A percentile compares a stretch with the other conserved stretches of the same genome.
phyloP scores from a whole-genome alignment of 1,140 invertebrate species.

The Plutomurus gul region DNA sequence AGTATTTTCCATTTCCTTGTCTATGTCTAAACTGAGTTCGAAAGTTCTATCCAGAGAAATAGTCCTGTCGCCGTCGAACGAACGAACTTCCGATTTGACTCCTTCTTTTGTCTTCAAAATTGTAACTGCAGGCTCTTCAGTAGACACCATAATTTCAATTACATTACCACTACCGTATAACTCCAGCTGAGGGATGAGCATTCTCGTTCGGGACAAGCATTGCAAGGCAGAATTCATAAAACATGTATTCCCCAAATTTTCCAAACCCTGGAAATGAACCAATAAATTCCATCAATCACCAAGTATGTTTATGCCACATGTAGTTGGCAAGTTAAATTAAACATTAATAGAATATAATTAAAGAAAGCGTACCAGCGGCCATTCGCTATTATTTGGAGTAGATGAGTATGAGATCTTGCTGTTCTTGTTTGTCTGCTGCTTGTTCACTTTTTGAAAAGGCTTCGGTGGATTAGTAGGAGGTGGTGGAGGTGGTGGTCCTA shows the following conservation, averaged over 20 bases:
- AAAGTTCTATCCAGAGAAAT: background rate
- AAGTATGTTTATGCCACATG: no score
- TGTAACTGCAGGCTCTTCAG: slow-evolving; percentile 31
- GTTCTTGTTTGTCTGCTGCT: background rate
- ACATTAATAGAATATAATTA: background rate
- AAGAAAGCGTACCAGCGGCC: slow-evolving; percentile 29
- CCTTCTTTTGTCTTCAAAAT: background rate
- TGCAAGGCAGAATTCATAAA: slow-evolving; percentile 71
- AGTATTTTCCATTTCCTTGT: background rate
- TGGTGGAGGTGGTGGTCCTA: slow-evolving; percentile 3
- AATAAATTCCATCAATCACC: background rate
- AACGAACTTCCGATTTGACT: background rate
- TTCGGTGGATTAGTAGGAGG: background rate
- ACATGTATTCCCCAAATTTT: slow-evolving; percentile 68
- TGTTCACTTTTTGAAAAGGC: background rate
- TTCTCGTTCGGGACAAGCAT: slow-evolving; percentile 43
- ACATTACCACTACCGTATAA: slow-evolving; percentile 48
- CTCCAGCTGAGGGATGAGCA: slow-evolving; percentile 37
- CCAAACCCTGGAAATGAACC: slow-evolving; percentile 56
- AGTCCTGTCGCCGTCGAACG: background rate
- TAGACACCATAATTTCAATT: slow-evolving; percentile 43
- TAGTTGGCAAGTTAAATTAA: no score
- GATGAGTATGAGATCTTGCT: slow-evolving; percentile 12
- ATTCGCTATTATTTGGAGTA: slow-evolving; percentile 4
- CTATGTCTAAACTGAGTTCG: background rate